Evolutionary conservation across 2,888 invertebrate genomes (phyloP), one percentile per base, ranked within the genome.

Genomic region (Lepidochrysops patricia): DNA sequence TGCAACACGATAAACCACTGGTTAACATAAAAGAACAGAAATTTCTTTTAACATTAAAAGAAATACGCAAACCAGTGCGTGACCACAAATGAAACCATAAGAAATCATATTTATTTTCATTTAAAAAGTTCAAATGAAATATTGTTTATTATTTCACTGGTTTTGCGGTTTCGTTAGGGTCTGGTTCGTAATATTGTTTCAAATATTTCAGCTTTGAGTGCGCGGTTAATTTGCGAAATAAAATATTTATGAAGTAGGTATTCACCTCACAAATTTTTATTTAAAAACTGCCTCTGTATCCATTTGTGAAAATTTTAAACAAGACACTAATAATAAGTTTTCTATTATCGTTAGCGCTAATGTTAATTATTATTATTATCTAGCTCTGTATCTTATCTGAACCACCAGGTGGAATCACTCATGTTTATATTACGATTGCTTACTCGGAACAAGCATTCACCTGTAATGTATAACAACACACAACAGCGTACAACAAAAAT

Each of bases 1-100:
- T 82, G 83, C 79, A 79, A 81, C 77, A 80, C 84, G 80, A 81
- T 79, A 83, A 82, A 80, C 72, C 73, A 73, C 76, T 75, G 75
- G 79, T 80, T 81, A 78, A 80, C 80, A 80, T 83, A 81, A 84
- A 83, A 79, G 74, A 79, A 74, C 77, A 79, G 72, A 73, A 75
- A 77, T 78, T 82, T 76, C 79, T 78, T 74, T 69, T 75, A 73
- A 74, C 79, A 80, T 79, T 80, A 79, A 80, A 79, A 77, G 77
- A 74, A 79, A 77, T 74, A 74, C 74, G 74, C 71, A 71, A 72
- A 75, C 71, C 69, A 67, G 74, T 83, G 83, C 84, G 84, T 82
- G 84, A 82, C 82, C 81, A 70, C 66, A 76, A 67, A 71, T 69
- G 63, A 70, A 71, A 66, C 74, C 73, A 71, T 78, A 78, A 75